Evolutionary conservation across 2,888 invertebrate species (phyloP), one percentile per base, ranked within the genome.

Genomic region (Brachypalpus laphriformis): DNA sequence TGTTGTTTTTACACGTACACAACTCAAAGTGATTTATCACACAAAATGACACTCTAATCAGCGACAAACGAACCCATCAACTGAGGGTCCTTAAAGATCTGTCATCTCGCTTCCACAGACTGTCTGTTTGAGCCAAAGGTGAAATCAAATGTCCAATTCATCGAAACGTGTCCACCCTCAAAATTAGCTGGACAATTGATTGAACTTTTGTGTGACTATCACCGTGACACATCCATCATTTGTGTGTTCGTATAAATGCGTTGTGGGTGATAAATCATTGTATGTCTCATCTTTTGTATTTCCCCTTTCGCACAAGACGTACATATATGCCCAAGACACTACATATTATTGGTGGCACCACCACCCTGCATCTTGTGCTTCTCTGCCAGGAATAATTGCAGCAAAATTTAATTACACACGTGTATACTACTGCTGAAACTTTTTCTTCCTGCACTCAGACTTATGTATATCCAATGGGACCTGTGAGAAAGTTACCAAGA

Each of bases 171-270:
- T 65, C 74, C 74, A 25, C 74, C 74, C 14, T 42, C 20, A 3
- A 74, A 74, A 65, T 65, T 74, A 65, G 16, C 34, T 18, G 34
- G 65, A 63, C 74, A 65, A 74, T 74, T 65, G 74, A 74, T 65
- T 74, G 74, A 74, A 56, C 54, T 65, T 45, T 45, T 54, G 65
- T 56, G 56, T 74, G 54, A 54, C 63, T 54, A 61, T 74, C 28
- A 20, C 72, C 20, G 40, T 54, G 42, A 54, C 51, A 63, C 61
- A 74, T 63, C 31, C 42, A 74, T 63, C 72, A 63, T 42, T 54
- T 54, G 51, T 63, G 54, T 42, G 63, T 18, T n/a, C 16, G 31
- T 45, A 16, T 51, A 42, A 42, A 31, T 63, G 42, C 28, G 28
- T 31, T 40, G 5, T 51, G 61, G 28, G 42, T 31, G 51, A 72